Base-by-base conservation (phyloP, 1,140 invertebrate species). In the Eumaeus atala region DNA sequence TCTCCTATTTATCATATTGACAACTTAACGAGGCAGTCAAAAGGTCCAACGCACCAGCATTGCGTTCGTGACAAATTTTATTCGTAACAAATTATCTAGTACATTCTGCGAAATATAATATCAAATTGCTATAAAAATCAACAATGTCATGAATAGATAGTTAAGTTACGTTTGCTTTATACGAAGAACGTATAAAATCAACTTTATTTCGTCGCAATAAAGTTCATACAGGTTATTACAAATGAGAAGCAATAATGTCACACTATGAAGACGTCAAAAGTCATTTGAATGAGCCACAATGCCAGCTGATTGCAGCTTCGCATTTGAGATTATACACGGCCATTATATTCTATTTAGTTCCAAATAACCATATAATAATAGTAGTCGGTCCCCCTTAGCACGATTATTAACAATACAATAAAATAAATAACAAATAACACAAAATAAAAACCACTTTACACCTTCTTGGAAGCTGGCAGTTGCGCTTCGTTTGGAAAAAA, bases 381-480 rank as follows among this genome's bases (percentile, higher is more conserved):
- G 68, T 82, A 70, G 71, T 62, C 71, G 64, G 71, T 78, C 70
- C 77, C 70, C 83, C 77, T 84, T 77, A 78, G 64, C 80, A 77
- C 75, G 78, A 79, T 82, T 86, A 86, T 86, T 84, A 86, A 86
- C 81, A 86, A 84, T 86, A 86, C 81, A 87, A 87, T 84, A 84
- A 87, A 80, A 84, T 86, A 87, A 87, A 82, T 83, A 84, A 80
- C 77, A 80, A 80, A 80, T 77, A 80, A 77, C 74, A 77, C 66
- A 77, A 82, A 83, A 81, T 76, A 82, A 81, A 76, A 64, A 70
- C 81, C 79, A 84, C 79, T 83, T 84, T 87, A 87, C 84, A 87
- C 84, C 77, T 87, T 87, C 81, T 84, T 74, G 77, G 84, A 87
- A 87, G 70, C 73, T 73, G 70, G 74, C 77, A 80, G 75, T 77